These are phyloP conservation scores for Dasyurus viverrinus DNA, from an alignment of 2,113 vertebrate species.

Conservation along the genomic window DNA sequence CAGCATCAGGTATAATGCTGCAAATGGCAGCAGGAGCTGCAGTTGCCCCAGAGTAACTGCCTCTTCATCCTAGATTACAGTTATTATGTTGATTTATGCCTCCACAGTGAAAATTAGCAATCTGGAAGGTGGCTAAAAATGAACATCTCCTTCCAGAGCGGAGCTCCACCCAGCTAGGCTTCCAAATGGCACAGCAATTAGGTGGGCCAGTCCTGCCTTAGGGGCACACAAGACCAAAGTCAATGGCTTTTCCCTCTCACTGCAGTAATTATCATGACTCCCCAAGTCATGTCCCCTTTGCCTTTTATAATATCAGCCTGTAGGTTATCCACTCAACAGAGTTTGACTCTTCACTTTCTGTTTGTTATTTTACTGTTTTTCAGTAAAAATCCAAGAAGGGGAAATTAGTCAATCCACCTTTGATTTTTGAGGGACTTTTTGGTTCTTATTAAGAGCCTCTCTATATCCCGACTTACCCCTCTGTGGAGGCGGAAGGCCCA, in stretches of 20 bases:
- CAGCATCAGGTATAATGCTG: neutral
- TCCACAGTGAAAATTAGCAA: constrained; percentile 72
- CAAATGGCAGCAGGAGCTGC: neutral
- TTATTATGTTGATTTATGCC: constrained; percentile 69
- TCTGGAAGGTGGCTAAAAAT: constrained; percentile 66
- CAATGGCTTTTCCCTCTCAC: neutral
- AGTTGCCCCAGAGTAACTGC: constrained; percentile 21
- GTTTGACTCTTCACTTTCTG: constrained; percentile 23
- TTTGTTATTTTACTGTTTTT: constrained; percentile 5
- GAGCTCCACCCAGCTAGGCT: constrained; percentile 66
- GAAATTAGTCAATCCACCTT: constrained; percentile 14
- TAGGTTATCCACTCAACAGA: constrained; percentile 33
- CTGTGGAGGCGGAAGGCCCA: neutral
- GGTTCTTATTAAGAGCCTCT: neutral
- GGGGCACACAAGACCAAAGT: neutral
- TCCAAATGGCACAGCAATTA: constrained; percentile 60
- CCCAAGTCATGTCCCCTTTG: neutral
- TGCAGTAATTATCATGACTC: constrained; percentile 7
- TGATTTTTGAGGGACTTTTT: constrained; percentile 13
- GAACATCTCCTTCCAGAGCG: constrained; percentile 57
- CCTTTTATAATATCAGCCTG: constrained; percentile 26
- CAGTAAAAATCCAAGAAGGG: neutral
- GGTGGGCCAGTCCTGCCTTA: neutral
- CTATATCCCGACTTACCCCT: neutral
- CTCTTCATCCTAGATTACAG: constrained; percentile 3